Evolutionary conservation across 2,888 invertebrate species (phyloP).

Genomic region (Marasmarcha lunaedactyla): DNA sequence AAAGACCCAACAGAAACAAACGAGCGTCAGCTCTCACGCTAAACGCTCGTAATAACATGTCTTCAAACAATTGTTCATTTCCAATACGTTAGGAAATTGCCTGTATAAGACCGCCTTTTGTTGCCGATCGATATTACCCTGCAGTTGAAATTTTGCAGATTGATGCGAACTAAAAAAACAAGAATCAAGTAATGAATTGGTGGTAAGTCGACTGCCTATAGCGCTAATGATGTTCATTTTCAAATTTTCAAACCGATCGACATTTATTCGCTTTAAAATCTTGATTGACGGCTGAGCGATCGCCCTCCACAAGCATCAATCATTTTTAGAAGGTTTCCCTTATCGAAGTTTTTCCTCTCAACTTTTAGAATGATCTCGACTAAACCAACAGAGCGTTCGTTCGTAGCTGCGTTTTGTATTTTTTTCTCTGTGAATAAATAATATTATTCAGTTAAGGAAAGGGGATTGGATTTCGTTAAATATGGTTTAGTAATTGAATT

Average conservation of each 20-base stretch:
- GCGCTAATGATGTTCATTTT: slow-evolving; percentile 65
- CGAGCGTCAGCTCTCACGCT: slow-evolving; percentile 45
- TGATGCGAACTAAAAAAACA: slow-evolving; percentile 34
- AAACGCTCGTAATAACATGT: slow-evolving; percentile 63
- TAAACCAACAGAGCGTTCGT: slow-evolving; percentile 63
- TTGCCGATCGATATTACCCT: slow-evolving; percentile 22
- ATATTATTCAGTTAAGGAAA: slow-evolving; percentile 67
- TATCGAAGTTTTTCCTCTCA: slow-evolving; percentile 64
- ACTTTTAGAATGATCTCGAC: slow-evolving; percentile 66
- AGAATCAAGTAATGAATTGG: slow-evolving; percentile 32
- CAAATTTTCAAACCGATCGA: slow-evolving; percentile 54
- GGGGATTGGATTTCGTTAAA: slow-evolving; percentile 71
- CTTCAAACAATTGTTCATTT: slow-evolving; percentile 57
- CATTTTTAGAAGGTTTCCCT: slow-evolving; percentile 71
- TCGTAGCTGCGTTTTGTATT: slow-evolving; percentile 60
- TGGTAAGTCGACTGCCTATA: slow-evolving; percentile 37
- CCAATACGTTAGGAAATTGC: slow-evolving; percentile 62
- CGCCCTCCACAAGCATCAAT: slow-evolving; percentile 61
- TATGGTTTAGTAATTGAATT: slow-evolving; percentile 72
- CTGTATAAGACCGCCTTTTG: slow-evolving; percentile 26
- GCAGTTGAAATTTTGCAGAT: slow-evolving; percentile 26
- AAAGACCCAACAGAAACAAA: slow-evolving; percentile 59
- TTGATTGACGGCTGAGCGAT: slow-evolving; percentile 36
- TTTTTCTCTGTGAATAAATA: slow-evolving; percentile 71
- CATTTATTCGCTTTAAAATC: slow-evolving; percentile 67